A percentile compares a stretch with the other conserved stretches of the same genome.
phyloP scores from a whole-genome alignment of 2,797 vertebrate species.

The Acridotheres tristis region DNA sequence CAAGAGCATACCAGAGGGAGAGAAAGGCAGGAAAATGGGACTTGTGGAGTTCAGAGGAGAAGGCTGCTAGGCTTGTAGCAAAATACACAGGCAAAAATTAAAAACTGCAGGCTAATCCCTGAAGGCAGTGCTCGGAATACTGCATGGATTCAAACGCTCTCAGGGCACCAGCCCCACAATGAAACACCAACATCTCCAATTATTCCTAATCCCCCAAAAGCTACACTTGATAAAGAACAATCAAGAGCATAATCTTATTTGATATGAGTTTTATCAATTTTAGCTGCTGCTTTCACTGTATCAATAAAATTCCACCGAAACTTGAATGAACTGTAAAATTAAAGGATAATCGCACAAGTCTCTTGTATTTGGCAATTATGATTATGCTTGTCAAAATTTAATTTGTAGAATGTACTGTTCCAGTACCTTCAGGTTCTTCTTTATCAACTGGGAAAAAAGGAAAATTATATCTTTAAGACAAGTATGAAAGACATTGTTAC shows the following conservation, averaged over 20 bases:
- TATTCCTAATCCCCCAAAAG: conserved; percentile 76
- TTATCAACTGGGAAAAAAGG: conserved; percentile 68
- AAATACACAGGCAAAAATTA: conserved; percentile 65
- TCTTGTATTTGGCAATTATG: conserved; percentile 69
- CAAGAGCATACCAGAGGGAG: conserved; percentile 25
- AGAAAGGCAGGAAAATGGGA: conserved; percentile 34
- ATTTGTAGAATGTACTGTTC: conserved; percentile 62
- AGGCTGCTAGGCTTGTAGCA: conserved; percentile 20
- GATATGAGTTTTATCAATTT: conserved; percentile 66
- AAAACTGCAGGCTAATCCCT: conserved; percentile 59
- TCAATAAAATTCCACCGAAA: conserved; percentile 64
- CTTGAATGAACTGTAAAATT: conserved; percentile 75
- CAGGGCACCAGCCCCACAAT: conserved; percentile 34
- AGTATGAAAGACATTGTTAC: conserved; percentile 75
- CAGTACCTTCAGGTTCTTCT: conserved; percentile 60
- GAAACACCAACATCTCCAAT: conserved; percentile 53
- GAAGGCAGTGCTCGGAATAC: conserved; percentile 3
- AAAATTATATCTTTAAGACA: conserved; percentile 78
- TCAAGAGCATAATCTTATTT: conserved; percentile 64
- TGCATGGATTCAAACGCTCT: conserved; percentile 28
- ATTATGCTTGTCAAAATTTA: conserved; percentile 71
- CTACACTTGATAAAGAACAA: conserved; percentile 69
- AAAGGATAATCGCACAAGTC: conserved; percentile 60
- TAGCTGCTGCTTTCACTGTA: conserved; percentile 63
- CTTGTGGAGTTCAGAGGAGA: conserved; percentile 48